Conservation (phyloP, 2,888 invertebrate species). For the Bugulina stolonifera region DNA sequence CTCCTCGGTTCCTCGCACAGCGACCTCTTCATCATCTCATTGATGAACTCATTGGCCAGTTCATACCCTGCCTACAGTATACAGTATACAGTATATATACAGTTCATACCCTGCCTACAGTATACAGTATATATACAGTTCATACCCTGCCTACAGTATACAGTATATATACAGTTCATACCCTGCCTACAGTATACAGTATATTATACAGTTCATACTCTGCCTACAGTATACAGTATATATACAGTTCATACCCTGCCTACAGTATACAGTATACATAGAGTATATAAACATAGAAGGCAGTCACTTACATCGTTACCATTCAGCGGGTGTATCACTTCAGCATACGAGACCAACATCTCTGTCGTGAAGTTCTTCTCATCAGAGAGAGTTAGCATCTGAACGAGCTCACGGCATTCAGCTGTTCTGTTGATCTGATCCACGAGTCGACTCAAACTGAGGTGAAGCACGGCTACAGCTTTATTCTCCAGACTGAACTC, state of each 20-base stretch:
- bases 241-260: no score
- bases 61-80: no score
- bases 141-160: no score
- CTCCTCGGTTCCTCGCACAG: background rate
- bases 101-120: no score
- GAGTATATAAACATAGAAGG: no score
- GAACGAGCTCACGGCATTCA: background rate
- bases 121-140: no score
- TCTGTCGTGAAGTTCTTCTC: background rate
- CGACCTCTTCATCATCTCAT: background rate
- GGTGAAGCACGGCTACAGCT: background rate
- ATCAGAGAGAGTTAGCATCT: background rate
- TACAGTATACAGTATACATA: no score
- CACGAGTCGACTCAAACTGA: background rate
- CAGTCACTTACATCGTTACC: background rate
- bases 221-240: no score
- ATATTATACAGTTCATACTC: no score
- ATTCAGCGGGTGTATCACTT: background rate
- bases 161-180: no score
- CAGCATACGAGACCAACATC: background rate
- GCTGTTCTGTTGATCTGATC: background rate
- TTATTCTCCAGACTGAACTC: background rate
- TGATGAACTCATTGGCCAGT: background rate
- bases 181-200: no score
- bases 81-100: no score